phyloP scores from a whole-genome alignment of 1,140 invertebrate genomes.

The Odontomachus brunneus region DNA sequence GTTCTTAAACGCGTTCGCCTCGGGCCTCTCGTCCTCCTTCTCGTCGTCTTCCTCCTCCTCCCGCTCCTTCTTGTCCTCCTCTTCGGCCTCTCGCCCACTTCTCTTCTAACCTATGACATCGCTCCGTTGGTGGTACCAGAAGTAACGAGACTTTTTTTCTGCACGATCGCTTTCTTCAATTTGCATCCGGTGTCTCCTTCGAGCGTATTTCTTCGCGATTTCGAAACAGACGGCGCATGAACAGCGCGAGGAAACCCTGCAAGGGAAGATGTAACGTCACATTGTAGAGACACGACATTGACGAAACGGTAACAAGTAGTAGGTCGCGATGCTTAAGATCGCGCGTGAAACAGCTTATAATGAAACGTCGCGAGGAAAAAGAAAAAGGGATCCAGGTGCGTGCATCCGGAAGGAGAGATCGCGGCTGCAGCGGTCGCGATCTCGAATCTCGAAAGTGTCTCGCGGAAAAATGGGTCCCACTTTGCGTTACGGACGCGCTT shows the following conservation, averaged over 20 bases:
- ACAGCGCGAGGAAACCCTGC: not conserved
- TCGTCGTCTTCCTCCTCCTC: too few relatives aligned
- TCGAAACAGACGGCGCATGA: too few relatives aligned
- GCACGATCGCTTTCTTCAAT: slow-evolving; percentile 49
- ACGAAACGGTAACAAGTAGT: not conserved
- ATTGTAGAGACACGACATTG: not conserved
- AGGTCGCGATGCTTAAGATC: not conserved
- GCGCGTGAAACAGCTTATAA: not conserved
- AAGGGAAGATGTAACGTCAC: not conserved
- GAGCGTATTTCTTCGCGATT: not conserved
- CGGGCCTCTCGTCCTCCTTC: slow-evolving; percentile 42
- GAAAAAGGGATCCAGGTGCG: not conserved
- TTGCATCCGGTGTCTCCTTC: slow-evolving; percentile 12
- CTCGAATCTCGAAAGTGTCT: slow-evolving; percentile 44
- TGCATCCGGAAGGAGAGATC: slow-evolving; percentile 20
- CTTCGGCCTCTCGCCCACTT: not conserved
- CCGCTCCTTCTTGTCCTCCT: not conserved
- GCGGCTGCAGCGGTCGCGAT: slow-evolving; percentile 2
- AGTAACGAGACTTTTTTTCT: slow-evolving; percentile 70
- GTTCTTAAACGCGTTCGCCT: slow-evolving; percentile 67
- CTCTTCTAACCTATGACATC: slow-evolving; percentile 64
- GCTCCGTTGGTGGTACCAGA: slow-evolving; percentile 8
- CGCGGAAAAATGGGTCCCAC: slow-evolving; percentile 61
- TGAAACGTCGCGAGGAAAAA: not conserved
- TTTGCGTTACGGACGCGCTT: slow-evolving; percentile 36